Conservation (phyloP, 2,113 vertebrate species). For the Callorhinus ursinus region DNA sequence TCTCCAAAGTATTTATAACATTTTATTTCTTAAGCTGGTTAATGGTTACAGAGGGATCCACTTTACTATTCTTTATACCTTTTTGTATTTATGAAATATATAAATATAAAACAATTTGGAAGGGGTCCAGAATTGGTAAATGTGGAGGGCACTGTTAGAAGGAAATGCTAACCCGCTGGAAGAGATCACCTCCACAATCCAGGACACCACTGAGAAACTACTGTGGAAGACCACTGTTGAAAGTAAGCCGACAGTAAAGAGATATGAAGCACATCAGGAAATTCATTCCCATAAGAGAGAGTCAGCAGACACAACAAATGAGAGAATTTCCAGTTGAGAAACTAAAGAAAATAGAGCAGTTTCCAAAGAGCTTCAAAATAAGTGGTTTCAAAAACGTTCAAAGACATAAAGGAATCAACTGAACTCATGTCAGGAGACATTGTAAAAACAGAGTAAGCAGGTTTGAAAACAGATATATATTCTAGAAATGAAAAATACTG, state of each 20-base stretch:
- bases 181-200: neutral
- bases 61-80: neutral
- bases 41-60: neutral
- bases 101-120: constrained; percentile 5
- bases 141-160: neutral
- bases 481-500: neutral
- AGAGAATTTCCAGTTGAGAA: constrained; percentile 29
- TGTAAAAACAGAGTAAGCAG: constrained; percentile 1
- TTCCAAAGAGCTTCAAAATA: constrained; percentile 56
- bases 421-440: constrained; percentile 9
- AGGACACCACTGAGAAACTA: neutral
- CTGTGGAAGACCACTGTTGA: neutral
- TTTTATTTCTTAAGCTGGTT: neutral
- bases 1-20: neutral
- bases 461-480: neutral
- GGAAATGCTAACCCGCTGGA: neutral
- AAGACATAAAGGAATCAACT: constrained; percentile 30
- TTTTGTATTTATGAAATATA: neutral
- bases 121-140: neutral
- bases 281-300: neutral
- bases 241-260: constrained; percentile 8
- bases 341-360: constrained; percentile 5
- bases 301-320: neutral
- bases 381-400: constrained; percentile 49
- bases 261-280: neutral